Evolutionary conservation across 2,797 vertebrate genomes (phyloP), one percentile per base, ranked within the genome.

Genomic region (Pseudocheirus occidentalis): DNA sequence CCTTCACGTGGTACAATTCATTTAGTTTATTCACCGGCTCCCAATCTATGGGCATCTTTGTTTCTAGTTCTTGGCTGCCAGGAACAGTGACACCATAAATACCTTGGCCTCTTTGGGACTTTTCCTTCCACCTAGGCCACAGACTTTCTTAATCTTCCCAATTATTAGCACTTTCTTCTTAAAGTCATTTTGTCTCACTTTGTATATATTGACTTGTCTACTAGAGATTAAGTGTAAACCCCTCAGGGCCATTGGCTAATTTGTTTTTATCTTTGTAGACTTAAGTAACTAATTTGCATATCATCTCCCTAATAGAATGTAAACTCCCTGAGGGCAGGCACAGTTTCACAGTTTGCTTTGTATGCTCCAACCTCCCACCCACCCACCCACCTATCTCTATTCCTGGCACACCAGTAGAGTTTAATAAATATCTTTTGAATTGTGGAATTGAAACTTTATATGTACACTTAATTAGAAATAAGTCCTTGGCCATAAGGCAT

Each of bases 401-500:
- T 14, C 34, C 58, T 94, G 53, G 29, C 29, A 81, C 29, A 81
- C 1, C 59, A 24, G 59, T 92, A 21, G 21, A 62, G 1, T 13
- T 54, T 50, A 93, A 94, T 50, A 91, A 91, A 62, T 50, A 21
- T 46, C 21, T 87, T 46, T 50, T 87, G 73, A 87, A 12, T 46
- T 46, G 73, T 46, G 0, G 3, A 87, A 87, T 46, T 87, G 50
- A 87, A 87, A 46, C 21, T 87, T 27, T 87, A 27, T 46, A 87
- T 87, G 40, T 3, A 24, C 10, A 50, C 40, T 12, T 50, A 21
- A 21, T 87, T 87, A 87, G 50, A 94, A 73, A 11, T 16, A 28
- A 93, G 13, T 87, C 24, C 21, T 87, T 87, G 73, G 21, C 73
- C 34, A 18, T 16, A 90, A 94, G 94, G 54, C 92, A 91, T 92